Percentiles rank a stretch among this genome's conserved stretches.
Evolutionary conservation across 2,797 vertebrate species (phyloP).

Genomic region (Lutjanus argentimaculatus): DNA sequence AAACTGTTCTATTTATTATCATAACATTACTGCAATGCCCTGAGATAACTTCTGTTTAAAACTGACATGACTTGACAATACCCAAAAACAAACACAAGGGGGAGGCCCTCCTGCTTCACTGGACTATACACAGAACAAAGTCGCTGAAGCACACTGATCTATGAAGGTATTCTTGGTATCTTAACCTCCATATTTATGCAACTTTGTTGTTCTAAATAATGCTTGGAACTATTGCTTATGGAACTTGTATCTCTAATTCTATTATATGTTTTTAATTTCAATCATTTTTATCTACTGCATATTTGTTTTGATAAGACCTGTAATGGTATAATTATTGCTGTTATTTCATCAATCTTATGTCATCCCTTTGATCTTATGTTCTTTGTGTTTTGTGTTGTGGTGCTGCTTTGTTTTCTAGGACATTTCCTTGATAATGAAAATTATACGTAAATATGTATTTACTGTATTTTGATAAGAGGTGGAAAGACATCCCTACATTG

Average conservation of each 20-base stretch:
- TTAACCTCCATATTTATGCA: neutral
- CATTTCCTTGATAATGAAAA: neutral
- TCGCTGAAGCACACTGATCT: neutral
- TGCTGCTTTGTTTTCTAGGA: neutral
- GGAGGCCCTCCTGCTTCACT: constrained; percentile 26
- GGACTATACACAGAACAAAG: neutral
- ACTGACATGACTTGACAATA: constrained; percentile 1
- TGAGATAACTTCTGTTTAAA: too few relatives aligned
- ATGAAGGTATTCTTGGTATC: neutral
- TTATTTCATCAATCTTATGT: neutral
- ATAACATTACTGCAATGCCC: neutral
- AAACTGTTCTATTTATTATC: neutral
- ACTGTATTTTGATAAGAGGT: neutral
- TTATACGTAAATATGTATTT: neutral
- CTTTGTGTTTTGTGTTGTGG: neutral
- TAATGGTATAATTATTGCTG: neutral
- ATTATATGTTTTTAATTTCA: neutral
- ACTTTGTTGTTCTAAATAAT: neutral
- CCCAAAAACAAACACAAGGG: constrained; percentile 52
- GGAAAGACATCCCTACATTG: neutral
- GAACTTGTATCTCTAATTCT: neutral
- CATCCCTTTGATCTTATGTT: neutral
- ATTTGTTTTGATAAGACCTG: neutral
- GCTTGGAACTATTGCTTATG: neutral
- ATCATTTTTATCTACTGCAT: neutral